A percentile compares a stretch with the other conserved stretches of the same genome.
Conservation (phyloP, 2,888 invertebrate genomes). For the Dicycla oo region DNA sequence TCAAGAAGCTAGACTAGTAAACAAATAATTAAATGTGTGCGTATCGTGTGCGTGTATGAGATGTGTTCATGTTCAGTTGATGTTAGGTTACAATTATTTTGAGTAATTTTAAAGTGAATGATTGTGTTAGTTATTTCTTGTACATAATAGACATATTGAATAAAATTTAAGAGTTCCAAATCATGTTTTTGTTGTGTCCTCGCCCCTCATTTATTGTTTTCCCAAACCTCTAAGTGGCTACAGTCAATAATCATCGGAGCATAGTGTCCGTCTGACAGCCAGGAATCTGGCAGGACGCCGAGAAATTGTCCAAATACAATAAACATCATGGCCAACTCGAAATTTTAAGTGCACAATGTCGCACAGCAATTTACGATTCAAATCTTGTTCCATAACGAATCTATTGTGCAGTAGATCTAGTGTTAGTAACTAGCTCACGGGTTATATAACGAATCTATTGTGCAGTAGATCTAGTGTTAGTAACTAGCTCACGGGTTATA, state of each 20-base stretch:
- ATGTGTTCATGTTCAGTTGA: conserved; percentile 52
- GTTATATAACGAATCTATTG: too few species aligned
- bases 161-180: conserved; percentile 65
- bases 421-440: too few species aligned
- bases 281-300: background rate
- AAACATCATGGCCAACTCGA: background rate
- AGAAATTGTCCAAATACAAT: background rate
- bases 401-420: too few species aligned
- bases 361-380: background rate
- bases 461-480: too few species aligned
- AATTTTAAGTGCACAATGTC: background rate
- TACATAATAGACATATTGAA: conserved; percentile 72
- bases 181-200: conserved; percentile 29
- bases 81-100: conserved; percentile 46
- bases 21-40: conserved; percentile 28
- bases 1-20: conserved; percentile 31
- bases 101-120: conserved; percentile 47
- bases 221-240: background rate
- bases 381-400: background rate
- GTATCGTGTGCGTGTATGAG: conserved; percentile 47
- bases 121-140: conserved; percentile 68
- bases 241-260: background rate
- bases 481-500: too few species aligned
- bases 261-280: background rate
- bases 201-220: background rate